These are phyloP conservation scores for Caloenas nicobarica DNA, from an alignment of 2,113 vertebrate species.

Conservation along the genomic window DNA sequence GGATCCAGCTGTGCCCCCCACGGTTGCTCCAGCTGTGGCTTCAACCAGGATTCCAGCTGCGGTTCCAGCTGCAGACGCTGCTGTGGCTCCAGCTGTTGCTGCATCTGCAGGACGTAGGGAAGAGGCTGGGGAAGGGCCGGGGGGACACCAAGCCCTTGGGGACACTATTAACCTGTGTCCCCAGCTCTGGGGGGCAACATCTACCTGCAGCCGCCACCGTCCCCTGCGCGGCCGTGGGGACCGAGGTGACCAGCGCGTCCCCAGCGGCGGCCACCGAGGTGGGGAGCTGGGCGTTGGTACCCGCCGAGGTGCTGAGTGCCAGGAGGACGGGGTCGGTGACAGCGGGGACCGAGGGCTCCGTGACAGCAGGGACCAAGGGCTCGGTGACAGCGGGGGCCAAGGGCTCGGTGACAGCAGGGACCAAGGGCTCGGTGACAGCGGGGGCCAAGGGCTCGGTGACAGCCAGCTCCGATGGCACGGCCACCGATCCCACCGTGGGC, in stretches of 20 bases:
- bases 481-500: neutral
- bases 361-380: neutral
- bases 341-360: rapidly evolving
- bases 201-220: neutral
- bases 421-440: neutral
- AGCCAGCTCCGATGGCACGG: rapidly evolving
- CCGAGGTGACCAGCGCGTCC: neutral
- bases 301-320: neutral
- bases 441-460: neutral
- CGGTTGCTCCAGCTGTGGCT: neutral
- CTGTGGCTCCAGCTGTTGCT: neutral
- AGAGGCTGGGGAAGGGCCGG: neutral
- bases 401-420: neutral
- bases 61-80: neutral
- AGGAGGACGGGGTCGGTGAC: neutral
- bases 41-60: neutral
- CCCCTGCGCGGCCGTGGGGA: neutral
- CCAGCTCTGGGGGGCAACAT: neutral
- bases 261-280: neutral
- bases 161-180: neutral
- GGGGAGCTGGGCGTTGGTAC: neutral
- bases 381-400: neutral
- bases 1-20: neutral
- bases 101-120: neutral
- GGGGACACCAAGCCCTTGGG: neutral